phyloP scores from a whole-genome alignment of 2,797 vertebrate genomes.

The Macrochelys suwanniensis region DNA sequence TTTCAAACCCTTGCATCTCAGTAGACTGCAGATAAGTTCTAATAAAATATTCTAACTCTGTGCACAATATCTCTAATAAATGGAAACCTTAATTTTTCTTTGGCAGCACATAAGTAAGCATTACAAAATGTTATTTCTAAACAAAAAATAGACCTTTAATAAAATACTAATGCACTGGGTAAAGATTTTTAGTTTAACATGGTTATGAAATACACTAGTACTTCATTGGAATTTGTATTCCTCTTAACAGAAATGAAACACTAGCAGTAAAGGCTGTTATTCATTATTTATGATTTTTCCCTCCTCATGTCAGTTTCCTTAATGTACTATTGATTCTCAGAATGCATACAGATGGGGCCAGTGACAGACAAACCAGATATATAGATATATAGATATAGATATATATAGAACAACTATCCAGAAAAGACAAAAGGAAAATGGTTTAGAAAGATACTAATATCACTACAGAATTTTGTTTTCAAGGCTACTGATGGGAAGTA shows the following conservation, averaged over 20 bases:
- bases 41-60: constrained; percentile 34
- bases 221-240: constrained; percentile 63
- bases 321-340: constrained; percentile 80
- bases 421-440: constrained; percentile 40
- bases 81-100: not conserved
- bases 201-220: constrained; percentile 59
- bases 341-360: constrained; percentile 60
- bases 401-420: constrained; percentile 25
- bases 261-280: constrained; percentile 73
- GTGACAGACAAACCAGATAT: constrained; percentile 62
- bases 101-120: not conserved
- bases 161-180: constrained; percentile 32
- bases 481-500: not conserved
- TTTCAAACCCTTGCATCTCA: constrained; percentile 54
- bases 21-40: constrained; percentile 35
- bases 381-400: constrained; percentile 20
- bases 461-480: not conserved
- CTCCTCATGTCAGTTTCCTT: constrained; percentile 75
- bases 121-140: constrained; percentile 37
- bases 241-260: constrained; percentile 62
- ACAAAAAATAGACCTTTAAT: constrained; percentile 50
- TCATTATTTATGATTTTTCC: constrained; percentile 81
- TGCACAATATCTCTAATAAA: constrained; percentile 37
- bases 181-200: constrained; percentile 43
- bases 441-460: constrained; percentile 21